Evolutionary conservation across 2,888 invertebrate genomes (phyloP), one percentile per base, ranked within the genome.

Genomic region (Cordilura impudica): DNA sequence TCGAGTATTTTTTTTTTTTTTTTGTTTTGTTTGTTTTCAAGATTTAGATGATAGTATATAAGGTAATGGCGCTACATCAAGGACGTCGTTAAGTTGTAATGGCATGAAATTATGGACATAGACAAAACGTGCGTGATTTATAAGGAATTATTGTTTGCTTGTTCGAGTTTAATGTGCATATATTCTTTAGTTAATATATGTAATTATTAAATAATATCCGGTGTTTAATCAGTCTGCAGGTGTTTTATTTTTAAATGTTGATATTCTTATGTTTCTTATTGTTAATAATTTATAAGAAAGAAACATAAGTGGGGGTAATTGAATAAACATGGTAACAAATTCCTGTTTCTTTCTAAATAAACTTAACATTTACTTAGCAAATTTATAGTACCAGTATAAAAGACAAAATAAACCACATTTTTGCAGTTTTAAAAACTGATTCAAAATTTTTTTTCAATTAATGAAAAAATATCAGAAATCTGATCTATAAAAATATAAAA

Each of bases 51-150:
- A 19, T 29, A 58, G 12, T n/a, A 29, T 4, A 8, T 7, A 6
- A 19, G 5, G 12, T 26, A 31, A 45, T 79, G 69, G 70, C 65
- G 69, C 74, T 65, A 63, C 71, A 76, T 39, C 67, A 76, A 79
- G 76, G 72, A 84, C 86, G 82, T 87, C 83, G 86, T 83, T 53
- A 54, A 56, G 29, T 18, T 49, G 21, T 18, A 10, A 29, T 16
- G n/a, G 21, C 12, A 45, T 21, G 18, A 10, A 10, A 18, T 10
- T 8, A 39, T 35, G n/a, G 29, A 29, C 8, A 23, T 18, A 21
- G 7, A 19, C 12, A 43, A 16, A 12, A n/a, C 18, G 29, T 53
- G 43, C 23, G 43, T 71, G 43, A 47, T 23, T 35, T 14, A 3
- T 58, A n/a, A 4, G 39, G 21, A 6, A 12, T 39, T 31, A 35